phyloP scores from a whole-genome alignment of 1,140 invertebrate species.

The Atta colombica region DNA sequence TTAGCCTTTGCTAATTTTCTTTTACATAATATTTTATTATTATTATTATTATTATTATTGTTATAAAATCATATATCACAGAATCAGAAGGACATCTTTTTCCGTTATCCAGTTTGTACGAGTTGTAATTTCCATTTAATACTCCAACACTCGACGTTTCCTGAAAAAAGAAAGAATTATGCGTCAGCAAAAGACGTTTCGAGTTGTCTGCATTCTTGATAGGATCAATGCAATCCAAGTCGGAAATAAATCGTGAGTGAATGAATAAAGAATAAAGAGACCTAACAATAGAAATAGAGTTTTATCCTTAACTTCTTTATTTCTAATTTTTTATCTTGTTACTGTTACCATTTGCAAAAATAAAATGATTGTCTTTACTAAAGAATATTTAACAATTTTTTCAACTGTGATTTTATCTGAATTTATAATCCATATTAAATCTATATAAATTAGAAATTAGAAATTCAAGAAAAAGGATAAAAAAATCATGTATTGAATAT shows the following conservation, averaged over 20 bases:
- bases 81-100: not conserved
- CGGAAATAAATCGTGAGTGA: conserved; percentile 27
- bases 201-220: not conserved
- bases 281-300: not conserved
- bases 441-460: not conserved
- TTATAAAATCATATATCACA: not conserved
- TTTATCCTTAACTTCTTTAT: not conserved
- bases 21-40: not conserved
- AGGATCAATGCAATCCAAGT: not conserved
- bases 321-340: not conserved
- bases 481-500: not conserved
- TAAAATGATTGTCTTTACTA: not conserved
- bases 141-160: not conserved
- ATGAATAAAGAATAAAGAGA: too few species aligned
- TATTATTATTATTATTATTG: not conserved
- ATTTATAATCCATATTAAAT: not conserved
- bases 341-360: not conserved
- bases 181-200: not conserved
- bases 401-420: not conserved
- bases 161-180: conserved; percentile 19
- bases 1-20: not conserved
- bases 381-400: not conserved
- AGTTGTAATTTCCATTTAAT: conserved; percentile 15
- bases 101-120: not conserved
- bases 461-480: not conserved